Conservation (phyloP, 2,113 vertebrate genomes). For the Tetraodon nigroviridis region DNA sequence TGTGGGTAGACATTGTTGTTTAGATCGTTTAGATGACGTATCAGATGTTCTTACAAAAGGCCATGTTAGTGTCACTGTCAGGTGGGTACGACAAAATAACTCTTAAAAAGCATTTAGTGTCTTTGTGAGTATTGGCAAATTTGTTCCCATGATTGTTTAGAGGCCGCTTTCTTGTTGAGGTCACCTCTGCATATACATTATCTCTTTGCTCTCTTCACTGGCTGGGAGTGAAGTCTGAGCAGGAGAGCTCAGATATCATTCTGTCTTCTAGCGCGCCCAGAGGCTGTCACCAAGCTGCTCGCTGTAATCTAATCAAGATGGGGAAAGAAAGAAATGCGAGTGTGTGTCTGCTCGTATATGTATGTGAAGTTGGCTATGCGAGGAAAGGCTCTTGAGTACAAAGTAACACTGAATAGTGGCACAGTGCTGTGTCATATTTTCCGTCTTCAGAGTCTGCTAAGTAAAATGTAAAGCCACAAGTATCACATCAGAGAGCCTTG, state of each 20-base stretch:
- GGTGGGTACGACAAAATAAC: conserved; percentile 6
- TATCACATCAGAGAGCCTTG: not conserved
- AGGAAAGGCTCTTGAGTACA: conserved; percentile 10
- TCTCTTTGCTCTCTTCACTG: conserved; percentile 49
- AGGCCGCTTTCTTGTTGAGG: conserved; percentile 41
- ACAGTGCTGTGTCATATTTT: not conserved
- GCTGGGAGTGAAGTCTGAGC: conserved; percentile 47
- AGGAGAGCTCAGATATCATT: conserved; percentile 71
- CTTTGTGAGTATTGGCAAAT: conserved; percentile 47
- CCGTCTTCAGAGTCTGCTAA: not conserved
- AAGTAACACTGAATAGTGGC: conserved; percentile 6
- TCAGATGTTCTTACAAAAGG: conserved; percentile 4
- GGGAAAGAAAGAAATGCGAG: conserved; percentile 44
- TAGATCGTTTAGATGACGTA: conserved; percentile 17
- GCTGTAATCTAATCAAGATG: conserved; percentile 77
- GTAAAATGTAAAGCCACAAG: conserved; percentile 5
- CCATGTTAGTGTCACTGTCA: conserved; percentile 23
- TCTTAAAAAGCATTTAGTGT: conserved; percentile 13
- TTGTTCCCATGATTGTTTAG: conserved; percentile 53
- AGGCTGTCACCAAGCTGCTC: conserved; percentile 73
- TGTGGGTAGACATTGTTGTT: conserved; percentile 33
- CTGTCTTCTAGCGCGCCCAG: conserved; percentile 65
- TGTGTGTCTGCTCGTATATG: conserved; percentile 31
- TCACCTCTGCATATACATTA: conserved; percentile 58
- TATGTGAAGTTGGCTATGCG: not conserved